These are phyloP conservation scores for Synergus gifuensis DNA, from an alignment of 2,888 invertebrate genomes.

Conservation along the genomic window DNA sequence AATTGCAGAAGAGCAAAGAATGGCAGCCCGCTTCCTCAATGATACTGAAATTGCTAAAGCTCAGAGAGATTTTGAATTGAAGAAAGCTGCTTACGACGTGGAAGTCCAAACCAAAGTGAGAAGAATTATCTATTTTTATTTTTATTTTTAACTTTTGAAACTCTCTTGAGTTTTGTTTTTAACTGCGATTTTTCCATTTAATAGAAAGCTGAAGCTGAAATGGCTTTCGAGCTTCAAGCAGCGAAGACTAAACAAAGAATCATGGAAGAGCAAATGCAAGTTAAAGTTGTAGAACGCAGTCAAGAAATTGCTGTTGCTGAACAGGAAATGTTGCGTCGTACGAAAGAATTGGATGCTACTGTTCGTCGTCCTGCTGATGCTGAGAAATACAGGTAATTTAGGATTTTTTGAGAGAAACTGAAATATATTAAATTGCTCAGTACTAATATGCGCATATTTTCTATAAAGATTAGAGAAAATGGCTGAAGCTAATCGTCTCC, in stretches of 20 bases:
- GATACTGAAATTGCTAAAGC: conserved; percentile 99
- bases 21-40: conserved; percentile 95
- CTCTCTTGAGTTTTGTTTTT: conserved; percentile 38
- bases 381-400: conserved; percentile 85
- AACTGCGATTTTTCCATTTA: not conserved
- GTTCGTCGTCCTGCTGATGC: conserved; percentile 97
- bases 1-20: conserved; percentile 96
- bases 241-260: conserved; percentile 97
- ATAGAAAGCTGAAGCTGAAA: conserved; percentile 92
- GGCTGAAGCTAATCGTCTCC: conserved; percentile 94
- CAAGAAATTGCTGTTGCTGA: conserved; percentile 97
- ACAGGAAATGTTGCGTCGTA: conserved; percentile 95
- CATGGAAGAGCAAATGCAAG: conserved; percentile 98
- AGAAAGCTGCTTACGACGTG: conserved; percentile 97
- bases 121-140: not conserved
- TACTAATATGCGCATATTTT: not conserved
- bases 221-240: conserved; percentile 95
- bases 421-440: not conserved
- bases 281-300: conserved; percentile 92
- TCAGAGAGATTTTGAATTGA: conserved; percentile 96
- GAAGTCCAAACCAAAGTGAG: conserved; percentile 95
- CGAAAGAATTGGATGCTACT: conserved; percentile 95
- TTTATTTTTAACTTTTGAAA: not conserved
- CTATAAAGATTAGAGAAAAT: conserved; percentile 88
- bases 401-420: not conserved